Conservation (phyloP, 2,888 invertebrate species). For the Troides helena region DNA sequence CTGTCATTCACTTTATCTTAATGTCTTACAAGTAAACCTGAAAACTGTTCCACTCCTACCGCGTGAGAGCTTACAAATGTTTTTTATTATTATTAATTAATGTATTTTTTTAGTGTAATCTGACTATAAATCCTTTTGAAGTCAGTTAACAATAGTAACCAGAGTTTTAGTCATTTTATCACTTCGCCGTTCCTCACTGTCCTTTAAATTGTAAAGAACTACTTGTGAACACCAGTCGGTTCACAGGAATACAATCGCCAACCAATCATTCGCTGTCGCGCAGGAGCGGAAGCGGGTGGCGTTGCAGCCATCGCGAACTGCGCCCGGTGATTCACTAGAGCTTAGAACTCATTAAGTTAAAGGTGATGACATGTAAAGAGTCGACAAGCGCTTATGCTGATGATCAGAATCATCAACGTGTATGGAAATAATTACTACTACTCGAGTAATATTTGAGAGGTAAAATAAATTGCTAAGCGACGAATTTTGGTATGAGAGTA, state of each 20-base stretch:
- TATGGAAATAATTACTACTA: no score
- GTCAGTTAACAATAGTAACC: no score
- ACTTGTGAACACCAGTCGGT: slow-evolving; percentile 10
- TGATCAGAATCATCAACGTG: background rate
- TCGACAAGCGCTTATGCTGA: background rate
- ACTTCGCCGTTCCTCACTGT: background rate
- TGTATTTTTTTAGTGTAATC: no score
- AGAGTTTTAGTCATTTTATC: background rate
- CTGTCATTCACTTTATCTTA: no score
- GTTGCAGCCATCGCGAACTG: slow-evolving; percentile 1
- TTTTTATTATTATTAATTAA: no score
- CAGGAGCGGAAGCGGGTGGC: slow-evolving; percentile 23
- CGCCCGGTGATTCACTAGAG: slow-evolving; percentile 12
- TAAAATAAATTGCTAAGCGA: no score
- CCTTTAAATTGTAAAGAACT: slow-evolving; percentile 4
- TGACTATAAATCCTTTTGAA: no score
- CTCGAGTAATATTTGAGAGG: no score
- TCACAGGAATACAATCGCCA: slow-evolving; percentile 20
- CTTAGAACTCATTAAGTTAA: slow-evolving; percentile 14
- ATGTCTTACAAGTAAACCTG: no score
- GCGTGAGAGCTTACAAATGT: no score
- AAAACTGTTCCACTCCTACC: no score
- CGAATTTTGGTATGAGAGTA: no score
- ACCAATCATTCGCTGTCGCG: slow-evolving; percentile 20
- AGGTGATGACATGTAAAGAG: slow-evolving; percentile 7